Evolutionary conservation across 2,888 invertebrate genomes (phyloP), one percentile per base, ranked within the genome.

Genomic region (Tiliacea citrago): DNA sequence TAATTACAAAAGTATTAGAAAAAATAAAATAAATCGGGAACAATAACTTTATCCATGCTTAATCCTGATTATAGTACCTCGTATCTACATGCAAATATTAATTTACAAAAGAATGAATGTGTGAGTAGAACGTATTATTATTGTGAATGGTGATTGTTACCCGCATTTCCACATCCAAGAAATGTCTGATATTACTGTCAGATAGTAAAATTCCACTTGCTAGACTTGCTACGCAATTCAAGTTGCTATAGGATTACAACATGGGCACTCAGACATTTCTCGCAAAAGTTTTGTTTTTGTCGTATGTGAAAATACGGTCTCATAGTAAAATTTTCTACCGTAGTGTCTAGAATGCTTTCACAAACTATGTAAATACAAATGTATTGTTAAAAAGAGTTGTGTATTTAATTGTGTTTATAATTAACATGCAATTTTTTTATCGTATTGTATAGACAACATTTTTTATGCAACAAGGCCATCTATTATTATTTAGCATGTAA

Each of bases 51-150:
- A 83, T 68, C 71, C 86, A 82, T 86, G 88, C 86, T 73, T 73
- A 60, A 68, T 71, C 67, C 51, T 70, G 65, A 75, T 65, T 60
- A 53, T 69, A 77, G 60, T 81, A 73, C 65, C 47, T 75, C 72
- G 10, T 62, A 74, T 69, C 65, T 71, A 78, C 85, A 84, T 88
- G 88, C 86, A 83, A 69, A 72, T 75, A 77, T 69, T 57, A 70
- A 51, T 69, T 69, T 82, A 77, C 77, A 85, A 58, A 72, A 72
- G 0, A 67, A 70, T 68, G 18, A 42, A 39, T 57, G 39, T 60
- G 42, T 68, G 16, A 45, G 39, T 61, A 62, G 58, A 58, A 60
- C 47, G 53, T 85, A 61, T 82, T 39, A 42, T 68, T 55, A 62
- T 65, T 74, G 47, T 65, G 29, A 66, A 58, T 45, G 24, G 65